phyloP scores from a whole-genome alignment of 1,140 invertebrate genomes.

The Pentalonia nigronervosa region DNA sequence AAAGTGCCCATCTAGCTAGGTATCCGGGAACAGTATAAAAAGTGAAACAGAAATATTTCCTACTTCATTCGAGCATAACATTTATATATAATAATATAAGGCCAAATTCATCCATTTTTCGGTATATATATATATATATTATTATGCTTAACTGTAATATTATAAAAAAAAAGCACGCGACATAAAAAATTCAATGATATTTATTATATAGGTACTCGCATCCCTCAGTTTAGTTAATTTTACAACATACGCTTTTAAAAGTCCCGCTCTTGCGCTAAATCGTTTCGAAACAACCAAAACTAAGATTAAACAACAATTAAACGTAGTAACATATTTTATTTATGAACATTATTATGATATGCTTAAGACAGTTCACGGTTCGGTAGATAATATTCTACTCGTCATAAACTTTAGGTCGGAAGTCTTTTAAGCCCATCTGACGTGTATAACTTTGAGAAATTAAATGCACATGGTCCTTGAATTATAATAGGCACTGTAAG shows the following conservation, averaged over 20 bases:
- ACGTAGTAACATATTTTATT: conserved; percentile 21
- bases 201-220: neutral
- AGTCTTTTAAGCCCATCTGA: neutral
- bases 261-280: neutral
- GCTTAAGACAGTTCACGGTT: neutral
- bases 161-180: neutral
- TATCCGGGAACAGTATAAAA: neutral
- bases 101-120: neutral
- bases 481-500: neutral
- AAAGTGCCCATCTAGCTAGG: neutral
- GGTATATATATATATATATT: neutral
- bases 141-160: neutral
- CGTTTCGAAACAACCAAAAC: conserved; percentile 3
- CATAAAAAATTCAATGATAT: neutral
- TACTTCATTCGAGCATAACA: neutral
- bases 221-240: neutral
- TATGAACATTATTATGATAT: conserved; percentile 20
- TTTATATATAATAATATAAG: too few relatives aligned
- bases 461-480: neutral
- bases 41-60: neutral
- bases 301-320: conserved; percentile 35
- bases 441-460: neutral
- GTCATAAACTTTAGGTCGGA: neutral
- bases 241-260: neutral
- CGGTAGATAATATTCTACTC: neutral